Base-by-base conservation (phyloP, 2,113 vertebrate species). In the Pollimyrus isidori region DNA sequence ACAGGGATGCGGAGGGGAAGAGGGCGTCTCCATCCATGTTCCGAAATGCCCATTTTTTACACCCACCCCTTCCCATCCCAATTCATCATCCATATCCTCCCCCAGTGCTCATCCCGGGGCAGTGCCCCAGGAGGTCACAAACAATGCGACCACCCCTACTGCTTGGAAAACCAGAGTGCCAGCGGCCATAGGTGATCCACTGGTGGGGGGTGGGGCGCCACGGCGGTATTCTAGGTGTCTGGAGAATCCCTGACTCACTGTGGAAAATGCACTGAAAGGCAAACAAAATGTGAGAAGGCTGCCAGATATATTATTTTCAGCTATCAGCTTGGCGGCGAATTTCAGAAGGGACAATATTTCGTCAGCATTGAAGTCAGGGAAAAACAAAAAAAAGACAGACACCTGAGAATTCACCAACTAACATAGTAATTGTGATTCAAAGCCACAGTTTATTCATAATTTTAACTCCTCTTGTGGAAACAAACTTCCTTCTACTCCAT, bases 31-130 rank as follows among this genome's bases (percentile, higher is more conserved):
- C 69, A 35, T 17, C 30, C 35, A 15, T 7, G 35, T 80, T 42
- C 73, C 4, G 2, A 42, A 80, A 35, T 80, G 73, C 53, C 39
- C 39, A 10, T 39, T 46, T 45, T 10, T 84, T 19, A 45, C 26
- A 30, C 69, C 50, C 48, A 1, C 39, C 46, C 85, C 30, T 35
- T 39, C 62, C 21, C 62, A 10, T n/a, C n/a, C 86, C 86, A 42
- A 62, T 88, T 56, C 50, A 88, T 90, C 73, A 88, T 15, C 39
- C 13, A 35, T 39, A 49, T 88, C 89, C 87, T 88, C 50, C 46
- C 52, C 39, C 89, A 23, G 89, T 30, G 7, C 15, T 42, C 87
- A 62, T 84, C 69, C 89, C 23, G 42, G 13, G 21, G 50, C 2
- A 17, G n/a, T 50, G 23, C 76, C 89, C 86, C 50, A 5, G 42